Percentiles rank a stretch among this genome's conserved stretches.
These are phyloP conservation scores for Brassicogethes aeneus DNA, from an alignment of 2,888 invertebrate species.

Conservation along the genomic window DNA sequence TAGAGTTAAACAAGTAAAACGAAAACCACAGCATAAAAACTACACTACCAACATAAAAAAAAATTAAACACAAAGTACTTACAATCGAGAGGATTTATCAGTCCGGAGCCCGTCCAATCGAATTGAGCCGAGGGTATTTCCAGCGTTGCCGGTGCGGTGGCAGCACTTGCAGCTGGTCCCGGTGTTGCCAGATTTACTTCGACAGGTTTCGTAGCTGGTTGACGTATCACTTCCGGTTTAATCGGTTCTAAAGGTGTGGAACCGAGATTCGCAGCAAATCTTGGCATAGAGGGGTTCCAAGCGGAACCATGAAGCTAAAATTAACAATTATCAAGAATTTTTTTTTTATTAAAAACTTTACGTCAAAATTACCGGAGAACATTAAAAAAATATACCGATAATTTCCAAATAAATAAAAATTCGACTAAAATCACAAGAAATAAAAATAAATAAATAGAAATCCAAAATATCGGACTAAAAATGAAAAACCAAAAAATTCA, in stretches of 20 bases:
- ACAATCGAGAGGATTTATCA: conserved; percentile 64
- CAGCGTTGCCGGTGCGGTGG: conserved; percentile 5
- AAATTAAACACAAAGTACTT: conserved; percentile 31
- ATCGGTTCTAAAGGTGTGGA: conserved; percentile 69
- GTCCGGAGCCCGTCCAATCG: conserved; percentile 65
- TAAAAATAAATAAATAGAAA: too few relatives aligned
- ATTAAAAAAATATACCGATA: too few relatives aligned
- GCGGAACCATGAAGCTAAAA: conserved; percentile 71
- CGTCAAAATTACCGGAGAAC: too few relatives aligned
- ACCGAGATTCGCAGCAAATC: conserved; percentile 79
- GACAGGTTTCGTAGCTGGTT: not conserved
- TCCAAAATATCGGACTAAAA: too few relatives aligned
- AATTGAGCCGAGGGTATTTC: conserved; percentile 59
- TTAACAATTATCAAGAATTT: too few relatives aligned
- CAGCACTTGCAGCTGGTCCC: conserved; percentile 6
- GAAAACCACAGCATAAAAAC: not conserved
- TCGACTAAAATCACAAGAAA: too few relatives aligned
- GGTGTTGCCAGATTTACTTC: conserved; percentile 3
- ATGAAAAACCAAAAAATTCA: too few relatives aligned
- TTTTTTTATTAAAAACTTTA: too few relatives aligned
- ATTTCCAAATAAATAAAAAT: too few relatives aligned
- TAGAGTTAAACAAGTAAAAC: conserved; percentile 12
- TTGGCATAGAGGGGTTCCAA: conserved; percentile 74
- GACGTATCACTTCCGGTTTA: conserved; percentile 43
- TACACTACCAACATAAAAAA: too few relatives aligned